phyloP scores from a whole-genome alignment of 2,888 invertebrate genomes.

The Tryphoninae sp. region DNA sequence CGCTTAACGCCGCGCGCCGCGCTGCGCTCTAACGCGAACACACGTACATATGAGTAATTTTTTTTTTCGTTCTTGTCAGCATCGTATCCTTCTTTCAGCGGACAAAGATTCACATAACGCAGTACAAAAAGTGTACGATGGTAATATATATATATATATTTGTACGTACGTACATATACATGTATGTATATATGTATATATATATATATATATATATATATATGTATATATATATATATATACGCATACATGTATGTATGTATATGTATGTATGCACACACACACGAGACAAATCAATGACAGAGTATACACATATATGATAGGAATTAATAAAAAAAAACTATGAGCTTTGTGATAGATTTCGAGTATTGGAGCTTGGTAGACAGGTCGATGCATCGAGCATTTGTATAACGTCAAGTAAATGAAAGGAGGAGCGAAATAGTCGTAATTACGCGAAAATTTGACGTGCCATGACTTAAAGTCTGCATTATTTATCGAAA shows the following conservation, averaged over 20 bases:
- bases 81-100: constrained; percentile 39
- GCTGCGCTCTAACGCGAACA: constrained; percentile 50
- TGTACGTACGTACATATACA: neutral
- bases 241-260: neutral
- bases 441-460: constrained; percentile 46
- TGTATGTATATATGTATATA: neutral
- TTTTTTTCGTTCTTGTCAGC: constrained; percentile 35
- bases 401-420: constrained; percentile 47
- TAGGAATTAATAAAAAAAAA: neutral
- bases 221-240: no score
- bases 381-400: constrained; percentile 28
- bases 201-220: constrained; percentile 6
- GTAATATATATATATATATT: constrained; percentile 2
- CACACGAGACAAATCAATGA: constrained; percentile 29
- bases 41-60: constrained; percentile 42
- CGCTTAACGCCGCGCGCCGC: constrained; percentile 49
- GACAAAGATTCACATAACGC: constrained; percentile 51
- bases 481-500: constrained; percentile 43
- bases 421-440: constrained; percentile 38
- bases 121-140: constrained; percentile 25
- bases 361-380: constrained; percentile 46
- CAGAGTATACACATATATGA: neutral
- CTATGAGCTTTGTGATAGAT: constrained; percentile 43
- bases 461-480: constrained; percentile 49
- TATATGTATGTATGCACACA: no score